Evolutionary conservation across 2,888 invertebrate species (phyloP), one percentile per base, ranked within the genome.

Genomic region (Nomada ruficornis): DNA sequence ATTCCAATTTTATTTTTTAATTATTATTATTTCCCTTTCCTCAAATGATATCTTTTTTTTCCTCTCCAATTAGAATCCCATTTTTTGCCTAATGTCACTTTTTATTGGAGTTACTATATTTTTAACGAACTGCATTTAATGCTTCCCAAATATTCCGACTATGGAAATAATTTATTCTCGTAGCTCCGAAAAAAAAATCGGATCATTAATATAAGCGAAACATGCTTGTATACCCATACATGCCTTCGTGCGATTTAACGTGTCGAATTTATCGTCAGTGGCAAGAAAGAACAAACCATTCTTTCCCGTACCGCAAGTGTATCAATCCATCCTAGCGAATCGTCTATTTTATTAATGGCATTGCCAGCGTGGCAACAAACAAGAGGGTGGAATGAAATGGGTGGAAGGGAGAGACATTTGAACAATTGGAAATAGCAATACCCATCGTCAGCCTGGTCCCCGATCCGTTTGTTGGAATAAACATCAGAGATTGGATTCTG

Each of bases 401-500:
- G 29, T 1, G 42, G 44, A 11, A 62, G 72, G 57, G 23, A 42
- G 10, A 42, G 55, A 64, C 42, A 36, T 60, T 59, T 29, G 36
- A 69, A 79, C 80, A 79, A 80, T 74, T 65, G 80, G 47, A 50
- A 74, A 68, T 50, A 67, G 42, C 50, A 68, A 78, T 77, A 63
- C 15, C n/a, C 15, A 57, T 47, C 26, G 79, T 18, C 11, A 15
- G 52, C 18, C 23, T 29, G 11, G 15, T n/a, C 59, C 9, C 44
- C 23, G 52, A 57, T 47, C 15, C 59, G 57, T 79, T 67, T 60
- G 26, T 20, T 36, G 36, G 71, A 67, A 81, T 70, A 81, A 81
- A 77, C 68, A 81, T 77, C 77, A 62, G 85, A 83, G 86, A 89
- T 89, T 87, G 87, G 81, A 85, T 89, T 82, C 74, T 76, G 83